Conservation (phyloP, 2,888 invertebrate genomes). For the Drosophila anomalata region DNA sequence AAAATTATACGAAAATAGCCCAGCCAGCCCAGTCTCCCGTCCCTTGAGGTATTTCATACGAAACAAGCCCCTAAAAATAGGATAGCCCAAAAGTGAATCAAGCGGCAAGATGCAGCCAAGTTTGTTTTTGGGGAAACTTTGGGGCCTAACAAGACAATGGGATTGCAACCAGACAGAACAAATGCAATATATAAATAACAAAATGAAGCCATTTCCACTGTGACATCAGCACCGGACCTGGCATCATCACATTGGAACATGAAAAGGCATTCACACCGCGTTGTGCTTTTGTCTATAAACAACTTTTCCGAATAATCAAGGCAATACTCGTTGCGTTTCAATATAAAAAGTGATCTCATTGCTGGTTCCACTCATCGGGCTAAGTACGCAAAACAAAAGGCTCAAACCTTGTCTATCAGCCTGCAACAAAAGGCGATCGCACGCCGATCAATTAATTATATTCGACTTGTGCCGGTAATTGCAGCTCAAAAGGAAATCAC, state of each 20-base stretch:
- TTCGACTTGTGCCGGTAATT: constrained; percentile 55
- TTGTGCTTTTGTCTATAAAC: constrained; percentile 55
- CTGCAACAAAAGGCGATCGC: constrained; percentile 28
- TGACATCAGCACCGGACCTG: constrained; percentile 69
- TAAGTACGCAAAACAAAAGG: constrained; percentile 53
- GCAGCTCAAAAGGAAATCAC: constrained; percentile 25
- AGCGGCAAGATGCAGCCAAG: constrained; percentile 31
- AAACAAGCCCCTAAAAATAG: constrained; percentile 60
- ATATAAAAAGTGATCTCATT: constrained; percentile 73
- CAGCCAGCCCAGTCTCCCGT: constrained; percentile 27
- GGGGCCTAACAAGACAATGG: constrained; percentile 35
- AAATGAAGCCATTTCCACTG: constrained; percentile 71
- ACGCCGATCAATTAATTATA: constrained; percentile 29
- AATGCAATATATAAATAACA: constrained; percentile 74
- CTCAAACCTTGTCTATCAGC: constrained; percentile 54
- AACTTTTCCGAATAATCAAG: constrained; percentile 47
- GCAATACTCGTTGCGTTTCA: constrained; percentile 43
- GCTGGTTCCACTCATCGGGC: constrained; percentile 39
- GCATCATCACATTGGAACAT: constrained; percentile 42
- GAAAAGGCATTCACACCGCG: constrained; percentile 57
- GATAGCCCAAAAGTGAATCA: constrained; percentile 41
- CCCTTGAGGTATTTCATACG: constrained; percentile 45
- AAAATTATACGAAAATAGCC: constrained; percentile 46
- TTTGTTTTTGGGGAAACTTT: constrained; percentile 14
- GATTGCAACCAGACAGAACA: constrained; percentile 29